Evolutionary conservation across 2,888 invertebrate species (phyloP).

Genomic region (Ellobium chinense): DNA sequence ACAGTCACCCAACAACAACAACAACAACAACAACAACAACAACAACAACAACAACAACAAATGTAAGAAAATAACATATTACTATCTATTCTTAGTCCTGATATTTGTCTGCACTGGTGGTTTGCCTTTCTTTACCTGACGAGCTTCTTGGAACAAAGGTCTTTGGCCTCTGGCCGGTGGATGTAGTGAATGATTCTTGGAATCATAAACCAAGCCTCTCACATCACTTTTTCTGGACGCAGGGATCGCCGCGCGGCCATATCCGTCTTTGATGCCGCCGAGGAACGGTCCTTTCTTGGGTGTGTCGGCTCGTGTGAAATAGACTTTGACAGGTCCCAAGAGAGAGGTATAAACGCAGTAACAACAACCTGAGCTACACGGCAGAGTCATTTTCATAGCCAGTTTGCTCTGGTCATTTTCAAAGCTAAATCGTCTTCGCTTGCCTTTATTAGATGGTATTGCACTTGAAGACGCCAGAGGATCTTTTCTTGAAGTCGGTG

Average conservation of each 20-base stretch:
- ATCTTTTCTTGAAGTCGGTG: neutral
- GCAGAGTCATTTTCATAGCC: conserved; percentile 37
- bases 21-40: no score
- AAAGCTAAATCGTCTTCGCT: conserved; percentile 7
- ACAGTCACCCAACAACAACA: no score
- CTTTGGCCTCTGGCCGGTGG: conserved; percentile 34
- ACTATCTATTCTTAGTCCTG: neutral
- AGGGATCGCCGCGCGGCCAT: conserved; percentile 38
- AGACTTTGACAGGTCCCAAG: conserved; percentile 47
- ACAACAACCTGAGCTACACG: conserved; percentile 39
- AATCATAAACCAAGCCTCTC: conserved; percentile 42
- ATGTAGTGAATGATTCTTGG: conserved; percentile 30
- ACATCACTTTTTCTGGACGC: conserved; percentile 43
- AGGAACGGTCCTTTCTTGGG: conserved; percentile 33
- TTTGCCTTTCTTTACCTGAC: neutral
- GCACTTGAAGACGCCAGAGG: no score
- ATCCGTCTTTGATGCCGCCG: conserved; percentile 37
- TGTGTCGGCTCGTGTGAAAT: conserved; percentile 28
- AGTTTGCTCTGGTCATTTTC: conserved; percentile 20
- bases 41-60: no score
- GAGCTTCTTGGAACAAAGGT: conserved; percentile 6
- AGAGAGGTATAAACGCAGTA: conserved; percentile 46
- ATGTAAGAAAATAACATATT: no score
- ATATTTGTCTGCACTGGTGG: neutral
- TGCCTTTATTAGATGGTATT: neutral